A percentile compares a stretch with the other conserved stretches of the same genome.
These are phyloP conservation scores for Troilus luridus DNA, from an alignment of 2,888 invertebrate species.

Conservation along the genomic window DNA sequence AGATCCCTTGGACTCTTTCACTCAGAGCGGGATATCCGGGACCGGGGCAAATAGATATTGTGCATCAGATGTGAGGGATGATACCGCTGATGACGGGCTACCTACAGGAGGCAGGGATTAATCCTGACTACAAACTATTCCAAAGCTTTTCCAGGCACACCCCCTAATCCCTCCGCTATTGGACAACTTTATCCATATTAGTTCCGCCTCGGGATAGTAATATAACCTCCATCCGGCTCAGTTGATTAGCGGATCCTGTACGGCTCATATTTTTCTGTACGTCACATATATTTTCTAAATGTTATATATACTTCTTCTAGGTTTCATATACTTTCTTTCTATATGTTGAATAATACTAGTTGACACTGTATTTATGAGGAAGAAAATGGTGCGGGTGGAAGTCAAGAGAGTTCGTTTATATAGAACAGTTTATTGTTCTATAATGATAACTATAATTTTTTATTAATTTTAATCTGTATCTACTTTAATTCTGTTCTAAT, in stretches of 20 bases:
- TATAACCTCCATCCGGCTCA: not conserved
- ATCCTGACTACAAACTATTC: not conserved
- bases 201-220: not conserved
- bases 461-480: too few species aligned
- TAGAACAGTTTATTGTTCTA: too few species aligned
- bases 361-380: too few species aligned
- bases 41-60: not conserved
- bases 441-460: too few species aligned
- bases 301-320: too few species aligned
- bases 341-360: too few species aligned
- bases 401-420: too few species aligned
- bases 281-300: too few species aligned
- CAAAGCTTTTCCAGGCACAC: conserved; percentile 1
- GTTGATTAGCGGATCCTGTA: not conserved
- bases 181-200: conserved; percentile 34
- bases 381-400: too few species aligned
- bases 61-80: not conserved
- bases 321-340: too few species aligned
- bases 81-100: not conserved
- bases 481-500: too few species aligned
- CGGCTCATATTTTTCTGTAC: not conserved
- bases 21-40: not conserved
- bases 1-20: not conserved
- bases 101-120: not conserved
- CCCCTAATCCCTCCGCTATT: not conserved